Evolutionary conservation across 2,113 vertebrate species (phyloP).

Genomic region (Ptilonorhynchus violaceus): DNA sequence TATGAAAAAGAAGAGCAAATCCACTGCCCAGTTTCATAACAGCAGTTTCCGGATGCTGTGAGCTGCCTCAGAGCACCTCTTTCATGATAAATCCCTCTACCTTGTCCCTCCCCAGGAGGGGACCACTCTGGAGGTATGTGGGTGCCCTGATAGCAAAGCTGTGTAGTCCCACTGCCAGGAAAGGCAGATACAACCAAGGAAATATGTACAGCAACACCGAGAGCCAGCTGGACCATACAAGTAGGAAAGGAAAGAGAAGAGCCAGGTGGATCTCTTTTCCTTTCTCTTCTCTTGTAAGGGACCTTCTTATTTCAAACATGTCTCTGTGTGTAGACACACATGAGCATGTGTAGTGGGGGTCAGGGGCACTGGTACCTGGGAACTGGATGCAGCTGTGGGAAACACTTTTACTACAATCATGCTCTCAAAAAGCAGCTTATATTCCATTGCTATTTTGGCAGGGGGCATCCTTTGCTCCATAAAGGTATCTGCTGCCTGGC

Average conservation of each 20-base stretch:
- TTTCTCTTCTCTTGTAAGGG: not conserved
- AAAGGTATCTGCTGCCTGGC: not conserved
- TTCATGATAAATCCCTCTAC: not conserved
- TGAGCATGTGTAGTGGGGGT: not conserved
- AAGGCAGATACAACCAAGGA: not conserved
- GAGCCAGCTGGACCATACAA: not conserved
- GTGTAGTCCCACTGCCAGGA: not conserved
- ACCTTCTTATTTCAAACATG: not conserved
- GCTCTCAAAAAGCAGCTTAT: not conserved
- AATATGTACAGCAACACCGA: not conserved
- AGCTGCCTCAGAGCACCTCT: not conserved
- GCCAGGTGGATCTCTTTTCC: not conserved
- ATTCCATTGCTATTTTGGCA: not conserved
- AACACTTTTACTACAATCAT: not conserved
- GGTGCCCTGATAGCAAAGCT: not conserved
- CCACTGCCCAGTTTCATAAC: not conserved
- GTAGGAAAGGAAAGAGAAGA: not conserved
- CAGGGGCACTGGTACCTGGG: not conserved
- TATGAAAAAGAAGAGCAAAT: not conserved
- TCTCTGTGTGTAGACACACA: rapidly evolving
- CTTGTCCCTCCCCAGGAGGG: not conserved
- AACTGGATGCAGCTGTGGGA: not conserved
- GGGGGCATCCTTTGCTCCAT: not conserved
- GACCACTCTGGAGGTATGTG: not conserved
- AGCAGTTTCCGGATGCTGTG: not conserved